These are phyloP conservation scores for Cephus pygmeus DNA, from an alignment of 2,888 invertebrate genomes.

Conservation along the genomic window DNA sequence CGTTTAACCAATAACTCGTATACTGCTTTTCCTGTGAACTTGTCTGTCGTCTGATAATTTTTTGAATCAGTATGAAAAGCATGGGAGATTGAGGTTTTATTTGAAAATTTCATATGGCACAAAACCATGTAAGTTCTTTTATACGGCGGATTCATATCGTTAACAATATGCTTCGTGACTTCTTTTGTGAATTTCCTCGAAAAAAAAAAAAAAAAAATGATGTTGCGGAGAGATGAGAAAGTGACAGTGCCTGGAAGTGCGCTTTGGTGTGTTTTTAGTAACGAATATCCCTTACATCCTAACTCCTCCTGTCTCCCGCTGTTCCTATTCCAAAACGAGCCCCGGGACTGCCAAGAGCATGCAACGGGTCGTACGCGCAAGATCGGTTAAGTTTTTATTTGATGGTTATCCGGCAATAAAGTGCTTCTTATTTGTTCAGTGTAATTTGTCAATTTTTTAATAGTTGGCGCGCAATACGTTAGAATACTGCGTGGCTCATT, in stretches of 20 bases:
- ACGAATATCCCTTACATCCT: constrained; percentile 21
- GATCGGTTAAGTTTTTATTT: constrained; percentile 23
- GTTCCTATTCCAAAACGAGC: constrained; percentile 23
- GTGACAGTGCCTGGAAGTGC: constrained; percentile 34
- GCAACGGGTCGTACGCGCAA: constrained; percentile 20
- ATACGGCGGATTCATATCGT: not conserved
- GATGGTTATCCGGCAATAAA: constrained; percentile 15
- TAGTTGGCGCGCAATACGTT: not conserved
- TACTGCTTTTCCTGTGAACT: not conserved
- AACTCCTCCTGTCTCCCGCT: constrained; percentile 13
- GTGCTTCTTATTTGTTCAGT: not conserved
- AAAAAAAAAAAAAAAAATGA: not conserved
- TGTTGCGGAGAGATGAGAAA: not conserved
- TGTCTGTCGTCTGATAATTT: not conserved
- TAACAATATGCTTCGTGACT: not conserved
- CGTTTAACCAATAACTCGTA: not conserved
- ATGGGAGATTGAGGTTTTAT: not conserved
- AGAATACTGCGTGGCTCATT: not conserved
- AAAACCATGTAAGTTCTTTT: not conserved
- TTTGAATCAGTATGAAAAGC: not conserved
- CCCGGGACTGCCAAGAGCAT: constrained; percentile 32
- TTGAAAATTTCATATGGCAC: not conserved
- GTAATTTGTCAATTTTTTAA: not conserved
- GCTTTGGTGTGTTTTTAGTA: constrained; percentile 29
- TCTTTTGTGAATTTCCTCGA: not conserved